These are phyloP conservation scores for Squalus acanthias DNA, from an alignment of 2,797 vertebrate species.

Conservation along the genomic window DNA sequence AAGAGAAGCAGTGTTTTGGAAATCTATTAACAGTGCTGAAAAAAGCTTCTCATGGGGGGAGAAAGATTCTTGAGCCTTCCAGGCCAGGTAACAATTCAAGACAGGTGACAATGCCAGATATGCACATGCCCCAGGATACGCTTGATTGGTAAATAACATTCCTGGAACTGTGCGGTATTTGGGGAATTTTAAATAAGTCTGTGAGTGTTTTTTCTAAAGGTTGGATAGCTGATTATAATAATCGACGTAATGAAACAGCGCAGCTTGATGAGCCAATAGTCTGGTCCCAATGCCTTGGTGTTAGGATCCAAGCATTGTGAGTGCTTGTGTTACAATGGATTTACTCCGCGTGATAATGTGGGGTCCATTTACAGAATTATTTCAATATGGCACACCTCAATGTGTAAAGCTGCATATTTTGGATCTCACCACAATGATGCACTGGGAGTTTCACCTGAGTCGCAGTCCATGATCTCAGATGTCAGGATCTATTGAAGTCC, in stretches of 20 bases:
- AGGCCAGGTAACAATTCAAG: neutral
- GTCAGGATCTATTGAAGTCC: neutral
- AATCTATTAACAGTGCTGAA: neutral
- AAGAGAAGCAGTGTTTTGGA: neutral
- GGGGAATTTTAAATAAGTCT: neutral
- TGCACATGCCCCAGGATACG: too few species aligned
- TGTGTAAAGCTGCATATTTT: neutral
- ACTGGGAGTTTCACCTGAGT: neutral
- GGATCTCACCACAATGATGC: neutral
- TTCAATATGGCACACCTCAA: neutral
- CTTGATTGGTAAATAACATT: neutral
- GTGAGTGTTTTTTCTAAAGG: neutral
- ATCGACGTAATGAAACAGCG: neutral
- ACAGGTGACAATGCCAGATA: neutral
- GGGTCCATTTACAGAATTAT: neutral
- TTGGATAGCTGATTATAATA: neutral
- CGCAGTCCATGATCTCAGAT: neutral
- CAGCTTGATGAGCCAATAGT: too few species aligned
- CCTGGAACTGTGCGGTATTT: neutral
- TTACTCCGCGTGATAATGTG: too few species aligned
- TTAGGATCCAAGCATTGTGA: neutral
- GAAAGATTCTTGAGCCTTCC: neutral
- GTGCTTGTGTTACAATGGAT: neutral
- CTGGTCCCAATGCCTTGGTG: neutral
- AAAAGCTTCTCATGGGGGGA: neutral